These are phyloP conservation scores for Eupithecia centaureata DNA, from an alignment of 2,888 invertebrate species.

Conservation along the genomic window DNA sequence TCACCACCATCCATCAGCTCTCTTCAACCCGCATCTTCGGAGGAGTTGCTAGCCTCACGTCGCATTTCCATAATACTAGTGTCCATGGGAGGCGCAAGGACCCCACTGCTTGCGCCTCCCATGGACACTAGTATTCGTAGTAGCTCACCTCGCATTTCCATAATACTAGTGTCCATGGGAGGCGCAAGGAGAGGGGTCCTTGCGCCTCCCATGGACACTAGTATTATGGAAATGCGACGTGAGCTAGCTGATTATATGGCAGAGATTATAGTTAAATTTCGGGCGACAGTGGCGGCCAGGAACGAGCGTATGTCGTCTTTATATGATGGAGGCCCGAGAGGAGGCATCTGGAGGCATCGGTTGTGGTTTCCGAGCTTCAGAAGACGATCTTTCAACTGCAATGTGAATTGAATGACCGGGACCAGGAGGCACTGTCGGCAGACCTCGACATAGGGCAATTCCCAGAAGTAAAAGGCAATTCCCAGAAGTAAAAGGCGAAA, in stretches of 20 bases:
- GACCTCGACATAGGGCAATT: constrained; percentile 1
- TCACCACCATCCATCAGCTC: neutral
- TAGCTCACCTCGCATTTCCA: too few relatives aligned
- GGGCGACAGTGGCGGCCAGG: neutral
- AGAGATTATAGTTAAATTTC: neutral
- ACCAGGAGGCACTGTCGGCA: neutral
- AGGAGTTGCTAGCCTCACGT: neutral
- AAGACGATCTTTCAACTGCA: neutral
- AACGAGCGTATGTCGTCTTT: neutral
- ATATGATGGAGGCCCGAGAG: too few relatives aligned
- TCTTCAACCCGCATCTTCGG: neutral
- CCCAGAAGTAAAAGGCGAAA: neutral
- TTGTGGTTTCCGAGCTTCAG: neutral
- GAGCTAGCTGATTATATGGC: neutral
- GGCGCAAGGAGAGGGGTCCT: too few relatives aligned
- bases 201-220: neutral
- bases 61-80: neutral
- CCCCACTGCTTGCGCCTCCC: too few relatives aligned
- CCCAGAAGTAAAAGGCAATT: too few relatives aligned
- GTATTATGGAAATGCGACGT: neutral
- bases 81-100: neutral
- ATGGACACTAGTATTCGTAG: too few relatives aligned
- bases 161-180: too few relatives aligned
- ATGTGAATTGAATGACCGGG: neutral
- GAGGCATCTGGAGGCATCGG: neutral